phyloP scores from a whole-genome alignment of 1,140 invertebrate species.

The Cotesia vestalis region DNA sequence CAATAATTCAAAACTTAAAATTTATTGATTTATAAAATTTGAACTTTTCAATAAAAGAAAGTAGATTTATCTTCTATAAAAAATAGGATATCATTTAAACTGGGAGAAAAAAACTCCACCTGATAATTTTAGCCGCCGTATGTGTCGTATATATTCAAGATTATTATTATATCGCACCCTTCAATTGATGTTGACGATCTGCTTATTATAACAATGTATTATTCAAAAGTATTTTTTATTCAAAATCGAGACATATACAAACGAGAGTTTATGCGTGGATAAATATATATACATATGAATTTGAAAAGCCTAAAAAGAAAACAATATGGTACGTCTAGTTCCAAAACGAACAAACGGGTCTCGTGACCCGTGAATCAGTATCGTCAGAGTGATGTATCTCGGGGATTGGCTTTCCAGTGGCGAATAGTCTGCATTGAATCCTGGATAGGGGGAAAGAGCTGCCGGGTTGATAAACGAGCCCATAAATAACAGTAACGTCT shows the following conservation, averaged over 20 bases:
- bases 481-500: conserved; percentile 65
- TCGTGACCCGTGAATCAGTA: conserved; percentile 52
- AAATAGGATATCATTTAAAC: too few relatives aligned
- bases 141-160: too few relatives aligned
- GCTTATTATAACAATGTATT: too few relatives aligned
- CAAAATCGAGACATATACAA: neutral
- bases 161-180: too few relatives aligned
- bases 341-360: conserved; percentile 21
- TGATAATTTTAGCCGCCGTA: too few relatives aligned
- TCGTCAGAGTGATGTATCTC: conserved; percentile 59
- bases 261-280: conserved; percentile 4
- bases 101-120: too few relatives aligned
- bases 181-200: too few relatives aligned
- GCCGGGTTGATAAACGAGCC: conserved; percentile 63
- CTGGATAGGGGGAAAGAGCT: conserved; percentile 49
- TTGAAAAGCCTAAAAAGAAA: neutral
- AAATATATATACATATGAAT: conserved; percentile 13
- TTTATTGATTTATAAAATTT: too few relatives aligned
- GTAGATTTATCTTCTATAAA: too few relatives aligned
- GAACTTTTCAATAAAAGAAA: too few relatives aligned
- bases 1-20: too few relatives aligned
- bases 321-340: conserved; percentile 4
- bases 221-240: too few relatives aligned
- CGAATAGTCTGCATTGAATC: conserved; percentile 56
- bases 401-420: conserved; percentile 57